Evolutionary conservation across 2,113 vertebrate species (phyloP).

Genomic region (Pseudopipra pipra): DNA sequence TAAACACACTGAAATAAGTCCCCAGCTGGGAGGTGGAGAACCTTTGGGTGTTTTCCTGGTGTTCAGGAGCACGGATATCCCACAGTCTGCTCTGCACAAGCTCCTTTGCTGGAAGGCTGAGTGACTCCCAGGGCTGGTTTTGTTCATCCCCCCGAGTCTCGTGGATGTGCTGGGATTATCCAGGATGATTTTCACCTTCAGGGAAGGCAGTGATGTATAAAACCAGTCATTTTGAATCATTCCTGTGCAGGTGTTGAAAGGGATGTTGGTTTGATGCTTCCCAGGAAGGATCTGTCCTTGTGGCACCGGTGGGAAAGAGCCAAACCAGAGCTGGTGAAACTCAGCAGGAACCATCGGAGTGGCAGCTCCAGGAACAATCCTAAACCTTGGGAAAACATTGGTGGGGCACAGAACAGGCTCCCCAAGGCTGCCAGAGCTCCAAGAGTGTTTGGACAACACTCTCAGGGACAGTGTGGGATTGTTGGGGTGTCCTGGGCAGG

Average conservation of each 20-base stretch:
- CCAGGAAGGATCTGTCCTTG: neutral
- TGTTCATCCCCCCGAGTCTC: rapidly evolving
- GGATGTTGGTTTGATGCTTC: rapidly evolving
- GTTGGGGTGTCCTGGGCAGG: neutral
- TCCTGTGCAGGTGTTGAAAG: neutral
- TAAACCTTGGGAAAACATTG: neutral
- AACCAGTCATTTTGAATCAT: neutral
- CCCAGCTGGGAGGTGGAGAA: neutral
- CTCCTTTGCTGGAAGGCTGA: neutral
- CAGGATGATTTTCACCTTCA: neutral
- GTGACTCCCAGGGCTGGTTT: neutral
- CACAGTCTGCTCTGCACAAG: neutral
- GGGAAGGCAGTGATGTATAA: neutral
- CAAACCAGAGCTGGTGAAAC: neutral
- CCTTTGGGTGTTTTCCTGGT: neutral
- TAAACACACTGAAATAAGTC: neutral
- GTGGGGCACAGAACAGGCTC: neutral
- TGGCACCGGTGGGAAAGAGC: neutral
- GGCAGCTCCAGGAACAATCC: neutral
- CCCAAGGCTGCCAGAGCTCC: neutral
- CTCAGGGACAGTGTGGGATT: neutral
- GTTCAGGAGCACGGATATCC: neutral
- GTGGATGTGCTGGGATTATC: neutral
- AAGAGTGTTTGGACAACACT: neutral
- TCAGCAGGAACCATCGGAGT: neutral